phyloP scores from a whole-genome alignment of 1,140 invertebrate species.

The Dufourea novaeangliae region DNA sequence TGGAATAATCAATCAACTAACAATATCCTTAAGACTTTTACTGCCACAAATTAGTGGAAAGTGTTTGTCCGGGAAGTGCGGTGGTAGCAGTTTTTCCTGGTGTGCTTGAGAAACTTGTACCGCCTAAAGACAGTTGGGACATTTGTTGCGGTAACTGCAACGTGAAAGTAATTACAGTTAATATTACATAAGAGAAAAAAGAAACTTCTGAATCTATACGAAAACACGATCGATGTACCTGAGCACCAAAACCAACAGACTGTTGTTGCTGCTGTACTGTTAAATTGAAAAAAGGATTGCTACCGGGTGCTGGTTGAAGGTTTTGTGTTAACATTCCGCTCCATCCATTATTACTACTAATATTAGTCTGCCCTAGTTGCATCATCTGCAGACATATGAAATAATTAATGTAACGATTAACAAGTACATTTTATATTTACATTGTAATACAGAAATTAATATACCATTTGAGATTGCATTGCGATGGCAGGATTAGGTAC shows the following conservation, averaged over 20 bases:
- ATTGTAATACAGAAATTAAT: neutral
- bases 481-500: constrained; percentile 69
- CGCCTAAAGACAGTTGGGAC: constrained; percentile 81
- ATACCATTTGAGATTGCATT: constrained; percentile 76
- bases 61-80: constrained; percentile 77
- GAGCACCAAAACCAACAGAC: constrained; percentile 61
- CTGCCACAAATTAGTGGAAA: constrained; percentile 83
- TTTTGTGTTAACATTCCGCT: constrained; percentile 77
- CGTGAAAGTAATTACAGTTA: constrained; percentile 21
- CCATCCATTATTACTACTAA: constrained; percentile 78
- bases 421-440: neutral
- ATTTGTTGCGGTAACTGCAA: constrained; percentile 83
- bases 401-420: constrained; percentile 14
- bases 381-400: constrained; percentile 64
- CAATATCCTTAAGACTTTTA: constrained; percentile 73
- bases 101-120: constrained; percentile 64
- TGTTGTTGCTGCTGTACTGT: constrained; percentile 66
- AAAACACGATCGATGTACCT: constrained; percentile 61
- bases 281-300: constrained; percentile 80
- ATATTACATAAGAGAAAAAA: neutral
- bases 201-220: neutral
- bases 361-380: constrained; percentile 73
- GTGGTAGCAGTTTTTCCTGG: constrained; percentile 70
- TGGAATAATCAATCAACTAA: constrained; percentile 70
- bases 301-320: constrained; percentile 79